These are phyloP conservation scores for Vesta saturnalis DNA, from an alignment of 2,888 invertebrate species.

Conservation along the genomic window DNA sequence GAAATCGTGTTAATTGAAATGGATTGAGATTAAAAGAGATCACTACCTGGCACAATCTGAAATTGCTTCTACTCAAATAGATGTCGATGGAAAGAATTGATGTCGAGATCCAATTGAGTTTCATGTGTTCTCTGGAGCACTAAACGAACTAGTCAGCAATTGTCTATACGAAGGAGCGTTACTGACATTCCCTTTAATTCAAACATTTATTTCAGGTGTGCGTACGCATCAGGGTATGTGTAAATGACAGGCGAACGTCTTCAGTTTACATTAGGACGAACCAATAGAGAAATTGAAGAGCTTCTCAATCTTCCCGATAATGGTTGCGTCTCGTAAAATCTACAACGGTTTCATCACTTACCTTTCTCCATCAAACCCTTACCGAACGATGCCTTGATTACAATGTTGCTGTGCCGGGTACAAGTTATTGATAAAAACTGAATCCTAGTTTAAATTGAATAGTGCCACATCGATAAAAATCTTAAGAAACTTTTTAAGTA, in stretches of 20 bases:
- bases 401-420: background rate
- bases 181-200: slow-evolving; percentile 33
- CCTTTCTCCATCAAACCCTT: slow-evolving; percentile 34
- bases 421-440: slow-evolving; percentile 8
- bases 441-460: slow-evolving; percentile 3
- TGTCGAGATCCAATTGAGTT: slow-evolving; percentile 47
- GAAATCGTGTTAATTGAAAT: slow-evolving; percentile 54
- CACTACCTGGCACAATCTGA: slow-evolving; percentile 45
- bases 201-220: slow-evolving; percentile 48
- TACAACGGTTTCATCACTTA: slow-evolving; percentile 43
- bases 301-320: slow-evolving; percentile 42
- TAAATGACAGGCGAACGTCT: slow-evolving; percentile 45
- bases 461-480: background rate
- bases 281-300: slow-evolving; percentile 41
- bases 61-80: slow-evolving; percentile 41
- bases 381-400: slow-evolving; percentile 21
- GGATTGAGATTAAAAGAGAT: slow-evolving; percentile 52
- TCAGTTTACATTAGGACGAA: slow-evolving; percentile 42
- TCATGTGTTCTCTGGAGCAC: slow-evolving; percentile 44
- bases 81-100: slow-evolving; percentile 46
- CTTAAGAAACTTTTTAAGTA: slow-evolving; percentile 4
- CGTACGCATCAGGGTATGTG: slow-evolving; percentile 47
- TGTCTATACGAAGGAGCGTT: slow-evolving; percentile 41
- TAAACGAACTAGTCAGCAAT: slow-evolving; percentile 47
- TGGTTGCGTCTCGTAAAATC: slow-evolving; percentile 37